phyloP scores from a whole-genome alignment of 2,113 vertebrate genomes.

The Crotalus viridis region DNA sequence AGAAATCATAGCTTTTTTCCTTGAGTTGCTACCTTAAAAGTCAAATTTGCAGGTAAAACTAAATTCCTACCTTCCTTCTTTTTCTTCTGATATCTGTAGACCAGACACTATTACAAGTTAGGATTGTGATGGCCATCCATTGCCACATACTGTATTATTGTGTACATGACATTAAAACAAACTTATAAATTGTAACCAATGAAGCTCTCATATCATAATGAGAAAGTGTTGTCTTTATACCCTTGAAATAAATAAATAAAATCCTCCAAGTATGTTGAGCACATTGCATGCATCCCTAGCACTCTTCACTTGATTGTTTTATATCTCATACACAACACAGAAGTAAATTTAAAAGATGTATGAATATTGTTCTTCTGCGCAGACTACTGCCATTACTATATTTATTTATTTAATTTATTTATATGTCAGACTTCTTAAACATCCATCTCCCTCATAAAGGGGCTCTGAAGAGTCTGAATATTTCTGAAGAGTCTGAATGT shows the following conservation, averaged over 20 bases:
- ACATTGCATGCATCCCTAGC: not conserved
- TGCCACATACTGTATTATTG: constrained; percentile 6
- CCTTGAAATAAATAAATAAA: not conserved
- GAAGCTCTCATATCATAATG: constrained; percentile 24
- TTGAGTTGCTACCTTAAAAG: constrained; percentile 18
- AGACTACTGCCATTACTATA: not conserved
- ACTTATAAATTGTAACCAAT: constrained; percentile 19
- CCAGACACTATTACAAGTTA: constrained; percentile 23
- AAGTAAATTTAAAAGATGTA: not conserved
- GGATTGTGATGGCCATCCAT: constrained; percentile 22
- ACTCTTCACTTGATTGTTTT: constrained; percentile 3
- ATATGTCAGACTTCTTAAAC: not conserved
- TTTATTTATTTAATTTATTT: not conserved
- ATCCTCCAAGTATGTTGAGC: not conserved
- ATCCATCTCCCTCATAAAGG: not conserved
- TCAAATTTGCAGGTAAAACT: constrained; percentile 14
- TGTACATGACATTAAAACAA: not conserved
- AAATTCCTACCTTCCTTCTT: constrained; percentile 21
- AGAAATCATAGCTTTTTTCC: not conserved
- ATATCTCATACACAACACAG: not conserved
- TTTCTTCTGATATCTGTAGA: constrained; percentile 34
- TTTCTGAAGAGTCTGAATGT: not conserved
- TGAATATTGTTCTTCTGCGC: not conserved
- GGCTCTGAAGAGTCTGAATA: not conserved
- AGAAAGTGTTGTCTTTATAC: not conserved